Evolutionary conservation across 2,888 invertebrate species (phyloP).

Genomic region (Campoplex capitator): DNA sequence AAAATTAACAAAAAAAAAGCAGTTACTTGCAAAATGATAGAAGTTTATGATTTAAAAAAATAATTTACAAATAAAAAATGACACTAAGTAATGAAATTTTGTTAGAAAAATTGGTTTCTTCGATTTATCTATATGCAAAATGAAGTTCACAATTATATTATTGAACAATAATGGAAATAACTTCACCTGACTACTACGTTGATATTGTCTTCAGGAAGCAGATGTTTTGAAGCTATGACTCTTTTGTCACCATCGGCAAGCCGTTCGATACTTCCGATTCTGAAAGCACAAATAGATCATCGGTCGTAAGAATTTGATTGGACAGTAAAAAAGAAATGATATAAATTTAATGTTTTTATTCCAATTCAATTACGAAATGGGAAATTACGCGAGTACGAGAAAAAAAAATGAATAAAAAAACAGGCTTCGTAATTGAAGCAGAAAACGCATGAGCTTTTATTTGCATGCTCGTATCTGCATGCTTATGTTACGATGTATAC

Average conservation of each 20-base stretch:
- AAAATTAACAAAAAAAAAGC: too few species aligned
- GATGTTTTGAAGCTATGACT: slow-evolving; percentile 85
- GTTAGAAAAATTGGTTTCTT: too few species aligned
- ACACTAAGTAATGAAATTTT: too few species aligned
- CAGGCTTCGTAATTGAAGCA: background rate
- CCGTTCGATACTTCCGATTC: slow-evolving; percentile 85
- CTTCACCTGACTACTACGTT: slow-evolving; percentile 93
- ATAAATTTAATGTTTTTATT: too few species aligned
- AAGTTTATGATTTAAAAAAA: too few species aligned
- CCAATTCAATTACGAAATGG: background rate
- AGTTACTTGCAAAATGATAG: too few species aligned
- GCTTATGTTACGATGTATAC: slow-evolving; percentile 10
- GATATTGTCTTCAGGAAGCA: slow-evolving; percentile 91
- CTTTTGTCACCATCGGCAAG: slow-evolving; percentile 85
- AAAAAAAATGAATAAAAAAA: slow-evolving; percentile 2
- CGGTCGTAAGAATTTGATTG: background rate
- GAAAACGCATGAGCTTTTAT: background rate
- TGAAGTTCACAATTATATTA: too few species aligned
- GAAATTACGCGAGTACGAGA: background rate
- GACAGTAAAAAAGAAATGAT: background rate
- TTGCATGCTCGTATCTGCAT: slow-evolving; percentile 6
- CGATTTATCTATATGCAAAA: too few species aligned
- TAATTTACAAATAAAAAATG: too few species aligned
- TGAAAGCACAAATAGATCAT: slow-evolving; percentile 69
- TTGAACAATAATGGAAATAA: background rate